phyloP scores from a whole-genome alignment of 2,797 vertebrate species.

The Tiaroga cobitis region DNA sequence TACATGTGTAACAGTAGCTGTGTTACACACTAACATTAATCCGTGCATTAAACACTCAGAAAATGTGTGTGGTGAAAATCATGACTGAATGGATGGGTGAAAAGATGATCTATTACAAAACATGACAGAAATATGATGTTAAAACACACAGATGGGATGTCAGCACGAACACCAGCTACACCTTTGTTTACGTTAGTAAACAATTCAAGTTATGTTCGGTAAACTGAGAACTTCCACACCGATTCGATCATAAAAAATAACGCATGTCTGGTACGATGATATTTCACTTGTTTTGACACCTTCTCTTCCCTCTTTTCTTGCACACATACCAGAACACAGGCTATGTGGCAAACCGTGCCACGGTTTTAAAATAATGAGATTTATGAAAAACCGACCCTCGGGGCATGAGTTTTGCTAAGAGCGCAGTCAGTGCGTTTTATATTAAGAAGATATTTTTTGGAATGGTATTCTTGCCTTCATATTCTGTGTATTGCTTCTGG shows the following conservation, averaged over 20 bases:
- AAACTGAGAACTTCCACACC: neutral
- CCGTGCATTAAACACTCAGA: conserved; percentile 49
- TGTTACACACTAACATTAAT: conserved; percentile 52
- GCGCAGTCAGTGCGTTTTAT: conserved; percentile 43
- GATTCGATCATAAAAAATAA: neutral
- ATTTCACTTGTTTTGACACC: conserved; percentile 3
- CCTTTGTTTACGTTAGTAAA: conserved; percentile 9
- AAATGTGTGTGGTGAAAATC: conserved; percentile 45
- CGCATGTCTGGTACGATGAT: neutral
- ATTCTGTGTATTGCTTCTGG: conserved; percentile 24
- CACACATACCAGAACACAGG: neutral
- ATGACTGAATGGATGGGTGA: conserved; percentile 26
- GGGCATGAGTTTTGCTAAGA: conserved; percentile 28
- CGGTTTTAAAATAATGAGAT: conserved; percentile 37
- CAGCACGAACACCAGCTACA: neutral
- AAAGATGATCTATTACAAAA: conserved; percentile 56
- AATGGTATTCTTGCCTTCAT: conserved; percentile 7
- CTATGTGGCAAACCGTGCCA: conserved; percentile 15
- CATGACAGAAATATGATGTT: conserved; percentile 43
- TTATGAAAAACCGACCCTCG: conserved; percentile 41
- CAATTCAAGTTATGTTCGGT: neutral
- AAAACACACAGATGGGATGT: conserved; percentile 31
- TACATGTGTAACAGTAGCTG: conserved; percentile 9
- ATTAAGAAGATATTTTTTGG: conserved; percentile 29
- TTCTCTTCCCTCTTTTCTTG: neutral